Conservation (phyloP, 1,140 invertebrate genomes). For the Megathymus violae region DNA sequence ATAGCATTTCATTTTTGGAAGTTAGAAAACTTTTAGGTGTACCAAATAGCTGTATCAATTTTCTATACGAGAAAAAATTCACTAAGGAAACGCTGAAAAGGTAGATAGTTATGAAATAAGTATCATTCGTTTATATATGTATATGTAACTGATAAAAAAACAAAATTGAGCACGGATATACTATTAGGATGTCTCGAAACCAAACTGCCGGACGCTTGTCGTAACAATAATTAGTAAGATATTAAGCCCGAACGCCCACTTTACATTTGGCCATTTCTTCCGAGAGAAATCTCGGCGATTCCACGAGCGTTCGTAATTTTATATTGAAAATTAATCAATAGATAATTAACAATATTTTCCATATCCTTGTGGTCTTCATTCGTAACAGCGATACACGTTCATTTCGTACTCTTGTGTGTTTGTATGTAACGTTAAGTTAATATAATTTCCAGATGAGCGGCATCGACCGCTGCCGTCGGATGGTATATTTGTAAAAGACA, state of each 20-base stretch:
- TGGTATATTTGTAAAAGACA: slow-evolving; percentile 79
- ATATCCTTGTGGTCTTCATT: slow-evolving; percentile 83
- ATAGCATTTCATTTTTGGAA: slow-evolving; percentile 80
- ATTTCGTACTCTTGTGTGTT: slow-evolving; percentile 66
- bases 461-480: too few species aligned
- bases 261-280: slow-evolving; percentile 35
- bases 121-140: slow-evolving; percentile 68
- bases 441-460: too few species aligned
- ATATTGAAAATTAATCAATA: slow-evolving; percentile 65
- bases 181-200: slow-evolving; percentile 74
- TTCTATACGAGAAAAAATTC: slow-evolving; percentile 74
- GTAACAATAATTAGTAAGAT: slow-evolving; percentile 63
- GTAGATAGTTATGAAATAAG: slow-evolving; percentile 80
- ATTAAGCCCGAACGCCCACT: slow-evolving; percentile 52
- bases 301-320: slow-evolving; percentile 62
- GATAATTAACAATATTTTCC: slow-evolving; percentile 63
- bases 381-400: slow-evolving; percentile 77
- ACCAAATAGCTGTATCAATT: slow-evolving; percentile 82
- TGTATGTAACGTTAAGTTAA: too few species aligned
- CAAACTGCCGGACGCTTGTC: slow-evolving; percentile 75
- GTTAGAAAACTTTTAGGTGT: slow-evolving; percentile 79
- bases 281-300: slow-evolving; percentile 5
- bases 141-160: slow-evolving; percentile 62
- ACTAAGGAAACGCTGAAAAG: slow-evolving; percentile 74
- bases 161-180: slow-evolving; percentile 79